phyloP scores from a whole-genome alignment of 2,888 invertebrate species.

The Crocallis elinguaria region DNA sequence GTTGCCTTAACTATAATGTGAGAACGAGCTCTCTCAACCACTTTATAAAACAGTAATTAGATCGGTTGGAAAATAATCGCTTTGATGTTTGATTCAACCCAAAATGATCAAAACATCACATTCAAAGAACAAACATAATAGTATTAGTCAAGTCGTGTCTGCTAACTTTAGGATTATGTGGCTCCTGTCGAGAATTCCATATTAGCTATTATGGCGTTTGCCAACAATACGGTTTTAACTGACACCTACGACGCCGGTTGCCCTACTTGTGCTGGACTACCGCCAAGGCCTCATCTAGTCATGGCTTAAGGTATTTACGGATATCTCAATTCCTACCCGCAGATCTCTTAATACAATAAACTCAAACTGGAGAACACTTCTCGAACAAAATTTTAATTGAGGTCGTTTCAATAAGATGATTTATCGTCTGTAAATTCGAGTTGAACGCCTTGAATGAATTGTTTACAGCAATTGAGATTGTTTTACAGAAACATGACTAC shows the following conservation, averaged over 20 bases:
- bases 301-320: slow-evolving; percentile 54
- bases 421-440: slow-evolving; percentile 40
- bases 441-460: slow-evolving; percentile 38
- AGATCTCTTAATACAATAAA: slow-evolving; percentile 45
- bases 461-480: slow-evolving; percentile 37
- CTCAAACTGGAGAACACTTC: slow-evolving; percentile 12
- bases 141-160: background rate
- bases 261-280: slow-evolving; percentile 73
- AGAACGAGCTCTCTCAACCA: background rate
- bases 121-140: background rate
- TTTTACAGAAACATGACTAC: slow-evolving; percentile 34
- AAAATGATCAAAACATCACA: background rate
- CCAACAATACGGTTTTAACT: slow-evolving; percentile 74
- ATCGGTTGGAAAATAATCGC: background rate
- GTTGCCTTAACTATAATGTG: background rate
- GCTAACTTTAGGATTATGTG: slow-evolving; percentile 24
- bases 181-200: slow-evolving; percentile 55
- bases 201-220: slow-evolving; percentile 71
- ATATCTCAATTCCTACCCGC: slow-evolving; percentile 49
- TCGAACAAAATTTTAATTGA: slow-evolving; percentile 32
- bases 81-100: background rate
- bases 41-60: background rate
- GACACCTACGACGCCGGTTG: slow-evolving; percentile 66
- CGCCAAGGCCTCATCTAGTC: slow-evolving; percentile 70
- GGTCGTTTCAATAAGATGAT: slow-evolving; percentile 39